Evolutionary conservation across 2,113 vertebrate genomes (phyloP).

Genomic region (Ceratotherium simum): DNA sequence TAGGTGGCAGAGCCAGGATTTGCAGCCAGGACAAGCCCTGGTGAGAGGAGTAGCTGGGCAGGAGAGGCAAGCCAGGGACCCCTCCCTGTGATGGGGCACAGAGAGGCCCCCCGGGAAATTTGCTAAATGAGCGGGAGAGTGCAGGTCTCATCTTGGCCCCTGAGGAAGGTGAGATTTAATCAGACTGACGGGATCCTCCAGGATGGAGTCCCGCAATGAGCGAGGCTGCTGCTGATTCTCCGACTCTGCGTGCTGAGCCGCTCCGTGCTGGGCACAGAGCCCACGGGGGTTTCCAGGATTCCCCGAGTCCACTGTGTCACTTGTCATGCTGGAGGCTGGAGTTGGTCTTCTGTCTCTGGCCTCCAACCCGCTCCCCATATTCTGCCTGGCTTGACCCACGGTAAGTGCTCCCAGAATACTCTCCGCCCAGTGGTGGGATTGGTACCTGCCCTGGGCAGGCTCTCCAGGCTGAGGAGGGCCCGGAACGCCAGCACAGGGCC

Average conservation of each 20-base stretch:
- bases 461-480: neutral
- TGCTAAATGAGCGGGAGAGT: neutral
- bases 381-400: neutral
- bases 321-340: neutral
- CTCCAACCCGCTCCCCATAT: accelerated
- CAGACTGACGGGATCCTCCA: neutral
- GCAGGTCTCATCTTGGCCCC: neutral
- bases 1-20: neutral
- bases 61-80: neutral
- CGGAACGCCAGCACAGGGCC: neutral
- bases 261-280: accelerated
- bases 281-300: neutral
- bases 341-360: neutral
- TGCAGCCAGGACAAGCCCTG: neutral
- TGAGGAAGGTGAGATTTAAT: neutral
- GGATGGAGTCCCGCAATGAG: neutral
- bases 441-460: no score
- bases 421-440: neutral
- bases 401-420: neutral
- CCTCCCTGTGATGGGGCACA: neutral
- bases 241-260: accelerated
- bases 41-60: neutral
- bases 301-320: accelerated
- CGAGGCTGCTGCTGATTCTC: accelerated
- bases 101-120: neutral